Evolutionary conservation across 2,888 invertebrate genomes (phyloP).

Genomic region (Noctua janthina): DNA sequence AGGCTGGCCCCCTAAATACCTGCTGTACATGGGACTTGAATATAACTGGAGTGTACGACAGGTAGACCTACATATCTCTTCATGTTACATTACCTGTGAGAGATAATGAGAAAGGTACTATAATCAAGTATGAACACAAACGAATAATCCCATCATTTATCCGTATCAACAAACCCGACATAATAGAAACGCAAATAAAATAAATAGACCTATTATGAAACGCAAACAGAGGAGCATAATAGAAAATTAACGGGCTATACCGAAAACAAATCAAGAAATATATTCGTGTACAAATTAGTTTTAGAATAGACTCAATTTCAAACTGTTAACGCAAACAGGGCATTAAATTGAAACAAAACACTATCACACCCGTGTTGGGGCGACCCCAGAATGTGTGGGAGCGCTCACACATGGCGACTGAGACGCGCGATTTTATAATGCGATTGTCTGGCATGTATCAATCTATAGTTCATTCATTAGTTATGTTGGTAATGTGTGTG

Average conservation of each 20-base stretch:
- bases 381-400: constrained; percentile 60
- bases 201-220: constrained; percentile 51
- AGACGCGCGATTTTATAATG: constrained; percentile 52
- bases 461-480: neutral
- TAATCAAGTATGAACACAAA: constrained; percentile 11
- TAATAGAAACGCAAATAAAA: constrained; percentile 46
- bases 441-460: constrained; percentile 36
- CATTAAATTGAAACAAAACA: constrained; percentile 73
- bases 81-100: neutral
- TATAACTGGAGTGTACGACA: too few relatives aligned
- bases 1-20: too few relatives aligned
- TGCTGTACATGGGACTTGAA: too few relatives aligned
- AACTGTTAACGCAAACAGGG: constrained; percentile 67
- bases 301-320: constrained; percentile 64
- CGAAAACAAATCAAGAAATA: constrained; percentile 65
- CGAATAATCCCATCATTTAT: constrained; percentile 13
- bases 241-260: constrained; percentile 59
- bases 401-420: constrained; percentile 52
- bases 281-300: constrained; percentile 64
- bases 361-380: constrained; percentile 48
- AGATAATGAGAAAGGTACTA: neutral
- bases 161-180: constrained; percentile 23
- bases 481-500: neutral
- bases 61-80: neutral
- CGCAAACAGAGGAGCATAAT: constrained; percentile 54